Evolutionary conservation across 1,140 invertebrate species (phyloP), one percentile per base, ranked within the genome.

Genomic region (Centruroides sculpturatus): DNA sequence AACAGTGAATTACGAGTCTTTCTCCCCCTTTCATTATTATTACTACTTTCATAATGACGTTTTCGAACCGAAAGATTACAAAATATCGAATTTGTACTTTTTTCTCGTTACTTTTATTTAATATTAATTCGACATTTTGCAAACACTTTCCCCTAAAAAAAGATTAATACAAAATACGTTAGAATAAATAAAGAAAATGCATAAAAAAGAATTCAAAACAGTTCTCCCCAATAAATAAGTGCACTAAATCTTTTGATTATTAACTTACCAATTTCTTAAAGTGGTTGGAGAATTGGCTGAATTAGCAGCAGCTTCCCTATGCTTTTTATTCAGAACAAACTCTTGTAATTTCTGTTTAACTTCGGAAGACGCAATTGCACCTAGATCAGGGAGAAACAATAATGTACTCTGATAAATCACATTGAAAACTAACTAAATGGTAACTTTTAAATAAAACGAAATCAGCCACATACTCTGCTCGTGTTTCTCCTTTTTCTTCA

Each of bases 311-410:
- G 82, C 82, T 71, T 88, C 87, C 60, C 85, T 78, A 66, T 90
- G 87, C 73, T 91, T 90, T 71, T 92, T 92, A 68, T 85, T 89
- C 71, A 92, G 81, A 52, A 95, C 80, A 75, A 93, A 93, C 72
- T 89, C 87, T 82, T 92, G 79, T 68, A 98, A 79, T 69, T 89
- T 89, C 76, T 92, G 89, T 75, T 97, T 97, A 66, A 98, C 93
- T 76, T 95, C 92, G 11, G 87, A 86, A 59, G 92, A 95, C 51
- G 92, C 92, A 64, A 93, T 85, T 34, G 92, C 92, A 78, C 75
- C 75, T 76, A 60, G 68, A 66, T 57, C 13, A 5, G 13, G 12
- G 23, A 23, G 23, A 23, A 23, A 23, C 23, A 23, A 23, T 23
- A 11, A 46, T 53, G 34, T 54, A 23, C 13, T 41, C 54, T 51